phyloP scores from a whole-genome alignment of 2,113 vertebrate species.

The Scytalopus superciliaris region DNA sequence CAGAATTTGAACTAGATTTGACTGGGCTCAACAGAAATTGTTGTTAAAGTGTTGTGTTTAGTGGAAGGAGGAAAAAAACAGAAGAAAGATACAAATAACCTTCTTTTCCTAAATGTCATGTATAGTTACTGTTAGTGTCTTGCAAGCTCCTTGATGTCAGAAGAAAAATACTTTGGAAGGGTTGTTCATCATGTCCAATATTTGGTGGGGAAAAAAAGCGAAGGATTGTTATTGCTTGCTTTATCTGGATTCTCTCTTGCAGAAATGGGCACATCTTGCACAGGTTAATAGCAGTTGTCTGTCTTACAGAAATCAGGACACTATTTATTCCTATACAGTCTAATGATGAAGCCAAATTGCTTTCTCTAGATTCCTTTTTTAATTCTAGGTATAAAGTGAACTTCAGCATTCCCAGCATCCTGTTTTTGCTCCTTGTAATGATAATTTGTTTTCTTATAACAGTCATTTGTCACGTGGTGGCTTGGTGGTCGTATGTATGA shows the following conservation, averaged over 20 bases:
- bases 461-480: slow-evolving; percentile 78
- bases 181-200: not conserved
- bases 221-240: not conserved
- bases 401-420: not conserved
- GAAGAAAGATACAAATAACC: not conserved
- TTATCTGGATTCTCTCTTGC: not conserved
- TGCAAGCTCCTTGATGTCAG: not conserved
- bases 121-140: not conserved
- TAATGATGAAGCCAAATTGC: not conserved
- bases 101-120: not conserved
- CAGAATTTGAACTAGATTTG: not conserved
- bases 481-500: slow-evolving; percentile 96
- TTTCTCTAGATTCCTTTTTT: slow-evolving; percentile 20
- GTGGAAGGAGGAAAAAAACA: not conserved
- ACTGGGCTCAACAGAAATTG: not conserved
- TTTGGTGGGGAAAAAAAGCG: not conserved
- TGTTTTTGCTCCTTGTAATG: not conserved
- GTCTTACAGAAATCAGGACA: not conserved
- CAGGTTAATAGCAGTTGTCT: not conserved
- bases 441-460: not conserved
- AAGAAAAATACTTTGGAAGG: not conserved
- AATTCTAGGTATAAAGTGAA: slow-evolving; percentile 9
- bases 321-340: not conserved
- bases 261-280: not conserved
- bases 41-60: not conserved